These are phyloP conservation scores for Bucorvus abyssinicus DNA, from an alignment of 2,797 vertebrate genomes.

Conservation along the genomic window DNA sequence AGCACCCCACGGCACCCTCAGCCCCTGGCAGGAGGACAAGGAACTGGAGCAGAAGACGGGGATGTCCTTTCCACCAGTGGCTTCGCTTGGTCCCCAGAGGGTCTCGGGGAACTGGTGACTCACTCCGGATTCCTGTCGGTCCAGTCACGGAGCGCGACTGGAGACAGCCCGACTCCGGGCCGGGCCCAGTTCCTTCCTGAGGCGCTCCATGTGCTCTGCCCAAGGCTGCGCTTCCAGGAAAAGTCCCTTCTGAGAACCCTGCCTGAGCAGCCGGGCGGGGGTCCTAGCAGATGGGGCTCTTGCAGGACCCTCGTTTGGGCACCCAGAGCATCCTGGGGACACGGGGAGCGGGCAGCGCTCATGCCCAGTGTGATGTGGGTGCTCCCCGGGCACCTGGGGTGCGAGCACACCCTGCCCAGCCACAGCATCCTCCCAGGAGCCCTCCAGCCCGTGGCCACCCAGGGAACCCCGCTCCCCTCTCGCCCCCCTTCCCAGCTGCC, in stretches of 20 bases:
- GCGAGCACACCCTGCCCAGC: not conserved
- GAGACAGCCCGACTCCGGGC: constrained; percentile 21
- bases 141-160: not conserved
- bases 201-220: accelerated
- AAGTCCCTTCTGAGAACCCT: not conserved
- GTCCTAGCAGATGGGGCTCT: not conserved
- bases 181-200: constrained; percentile 59
- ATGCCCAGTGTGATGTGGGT: accelerated
- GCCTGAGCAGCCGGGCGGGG: accelerated
- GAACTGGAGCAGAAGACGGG: not conserved
- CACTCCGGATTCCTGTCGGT: constrained; percentile 16
- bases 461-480: not conserved
- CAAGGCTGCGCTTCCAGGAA: not conserved
- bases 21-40: not conserved
- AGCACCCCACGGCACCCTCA: not conserved
- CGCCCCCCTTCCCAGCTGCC: not conserved
- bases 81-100: not conserved
- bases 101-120: constrained; percentile 30
- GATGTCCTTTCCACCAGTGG: not conserved
- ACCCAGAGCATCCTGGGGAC: not conserved
- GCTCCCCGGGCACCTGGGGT: accelerated
- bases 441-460: accelerated
- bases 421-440: not conserved
- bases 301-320: not conserved
- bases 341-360: not conserved